A percentile compares a stretch with the other conserved stretches of the same genome.
Conservation (phyloP, 1,140 invertebrate genomes). For the Sarcophaga peregrina region DNA sequence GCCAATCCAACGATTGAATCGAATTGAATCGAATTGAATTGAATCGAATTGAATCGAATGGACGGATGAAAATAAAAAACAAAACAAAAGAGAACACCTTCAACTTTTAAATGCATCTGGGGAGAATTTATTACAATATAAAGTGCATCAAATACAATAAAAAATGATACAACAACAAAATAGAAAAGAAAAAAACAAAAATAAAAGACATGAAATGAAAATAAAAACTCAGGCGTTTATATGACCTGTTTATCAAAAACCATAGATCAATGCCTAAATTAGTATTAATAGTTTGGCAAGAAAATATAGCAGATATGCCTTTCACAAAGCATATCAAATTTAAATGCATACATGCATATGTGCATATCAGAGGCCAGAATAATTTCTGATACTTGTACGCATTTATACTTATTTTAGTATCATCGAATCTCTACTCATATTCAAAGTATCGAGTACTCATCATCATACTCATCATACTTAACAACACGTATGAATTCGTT, state of each 20-base stretch:
- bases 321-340: too few species aligned
- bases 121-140: neutral
- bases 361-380: too few species aligned
- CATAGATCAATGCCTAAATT: conserved; percentile 29
- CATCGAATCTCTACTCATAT: too few species aligned
- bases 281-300: neutral
- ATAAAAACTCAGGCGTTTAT: conserved; percentile 20
- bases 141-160: neutral
- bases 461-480: too few species aligned
- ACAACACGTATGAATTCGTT: too few species aligned
- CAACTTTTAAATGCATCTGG: neutral
- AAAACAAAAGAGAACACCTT: neutral
- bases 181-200: neutral
- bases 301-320: neutral
- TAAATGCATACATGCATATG: too few species aligned
- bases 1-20: neutral
- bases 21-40: neutral
- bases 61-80: too few species aligned
- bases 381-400: too few species aligned
- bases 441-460: too few species aligned
- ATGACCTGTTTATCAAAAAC: conserved; percentile 29
- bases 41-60: too few species aligned
- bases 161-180: neutral
- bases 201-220: neutral
- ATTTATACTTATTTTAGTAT: too few species aligned